Percentiles rank a stretch among this genome's conserved stretches.
Conservation (phyloP, 2,888 invertebrate species). For the Ochlodes sylvanus region DNA sequence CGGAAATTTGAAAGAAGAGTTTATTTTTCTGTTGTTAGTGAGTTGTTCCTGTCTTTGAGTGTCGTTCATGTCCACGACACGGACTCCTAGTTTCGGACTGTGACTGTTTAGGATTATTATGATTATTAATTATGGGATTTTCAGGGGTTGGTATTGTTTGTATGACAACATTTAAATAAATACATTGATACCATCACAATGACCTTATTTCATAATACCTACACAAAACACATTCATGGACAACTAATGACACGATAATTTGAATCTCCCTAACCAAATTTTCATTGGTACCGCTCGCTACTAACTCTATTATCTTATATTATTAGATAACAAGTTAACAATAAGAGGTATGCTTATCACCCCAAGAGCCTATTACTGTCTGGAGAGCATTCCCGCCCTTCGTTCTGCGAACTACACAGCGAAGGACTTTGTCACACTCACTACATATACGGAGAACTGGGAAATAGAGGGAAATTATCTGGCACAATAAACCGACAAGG, state of each 20-base stretch:
- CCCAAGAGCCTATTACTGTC: conserved; percentile 79
- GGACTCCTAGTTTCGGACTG: no score
- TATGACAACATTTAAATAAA: no score
- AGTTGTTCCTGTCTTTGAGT: no score
- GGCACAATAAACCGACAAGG: conserved; percentile 60
- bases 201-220: no score
- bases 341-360: conserved; percentile 79
- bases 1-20: no score
- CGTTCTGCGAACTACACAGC: conserved; percentile 59
- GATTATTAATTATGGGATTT: no score
- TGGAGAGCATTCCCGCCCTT: conserved; percentile 74
- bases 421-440: conserved; percentile 69
- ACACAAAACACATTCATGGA: no score
- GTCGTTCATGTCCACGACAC: background rate
- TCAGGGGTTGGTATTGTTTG: no score
- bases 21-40: no score
- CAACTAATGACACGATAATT: background rate
- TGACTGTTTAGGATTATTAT: no score
- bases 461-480: conserved; percentile 44
- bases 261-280: conserved; percentile 54
- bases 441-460: conserved; percentile 36
- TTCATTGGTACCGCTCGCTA: conserved; percentile 53
- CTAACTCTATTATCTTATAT: conserved; percentile 74
- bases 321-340: conserved; percentile 81
- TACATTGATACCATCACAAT: no score